Base-by-base conservation (phyloP, 2,797 vertebrate species). In the Nannoperca australis region DNA sequence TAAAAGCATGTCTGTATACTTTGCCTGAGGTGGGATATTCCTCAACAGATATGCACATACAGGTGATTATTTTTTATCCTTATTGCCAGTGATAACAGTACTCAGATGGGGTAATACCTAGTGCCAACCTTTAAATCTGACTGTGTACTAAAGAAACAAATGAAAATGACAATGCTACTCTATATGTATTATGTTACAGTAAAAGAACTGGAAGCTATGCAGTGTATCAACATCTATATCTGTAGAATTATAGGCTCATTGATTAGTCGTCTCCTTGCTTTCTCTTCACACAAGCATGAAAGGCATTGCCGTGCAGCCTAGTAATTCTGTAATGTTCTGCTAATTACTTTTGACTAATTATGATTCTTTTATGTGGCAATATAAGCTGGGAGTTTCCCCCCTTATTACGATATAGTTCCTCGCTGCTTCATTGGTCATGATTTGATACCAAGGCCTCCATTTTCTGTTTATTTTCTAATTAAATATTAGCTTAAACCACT, bases 331-430 rank as follows among this genome's bases (percentile, higher is more conserved):
- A 94, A 94, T 94, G 93, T 94, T 93, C 93, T 90, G 91, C 94
- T 95, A 95, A 95, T 95, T 95, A 94, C 81, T 71, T 94, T 91
- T 91, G 90, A 93, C 93, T 94, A 94, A 95, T 95, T 94, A 94
- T 89, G 90, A 90, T 91, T 92, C 91, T 87, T 94, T 93, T 93
- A 91, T 92, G 88, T 89, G 86, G 91, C 87, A 82, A 87, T 93
- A 91, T 91, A 91, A 90, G 87, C 88, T 55, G 79, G 78, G 90
- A 88, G 88, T 91, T 89, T 85, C 86, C 88, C 86, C 85, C 85
- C 76, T 89, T 90, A 92, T 93, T 90, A 85, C 73, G 63, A 85
- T 87, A 91, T 88, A 86, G 90, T 81, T 81, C 81, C 80, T 81
- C 10, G 81, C 85, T 82, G 93, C 93, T 91, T 88, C 90, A 89